Conservation (phyloP, 2,113 vertebrate species). For the Rattus rattus region DNA sequence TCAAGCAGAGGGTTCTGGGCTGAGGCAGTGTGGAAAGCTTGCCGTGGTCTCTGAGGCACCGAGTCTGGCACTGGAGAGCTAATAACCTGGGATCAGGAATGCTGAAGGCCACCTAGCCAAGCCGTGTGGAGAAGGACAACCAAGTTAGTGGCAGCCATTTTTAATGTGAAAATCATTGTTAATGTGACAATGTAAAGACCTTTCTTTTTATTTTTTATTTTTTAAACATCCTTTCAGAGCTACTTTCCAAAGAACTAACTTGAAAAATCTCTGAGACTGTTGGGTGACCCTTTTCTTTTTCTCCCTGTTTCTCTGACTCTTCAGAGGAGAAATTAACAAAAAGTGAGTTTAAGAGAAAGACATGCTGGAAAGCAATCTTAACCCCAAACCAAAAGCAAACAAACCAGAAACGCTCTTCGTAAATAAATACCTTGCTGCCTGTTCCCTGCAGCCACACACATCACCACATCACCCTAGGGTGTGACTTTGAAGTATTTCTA, state of each 20-base stretch:
- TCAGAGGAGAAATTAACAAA: conserved; percentile 35
- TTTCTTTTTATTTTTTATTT: background rate
- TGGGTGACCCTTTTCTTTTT: background rate
- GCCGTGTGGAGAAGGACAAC: background rate
- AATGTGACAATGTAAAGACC: background rate
- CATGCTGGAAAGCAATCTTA: background rate
- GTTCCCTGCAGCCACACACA: background rate
- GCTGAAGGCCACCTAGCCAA: no score
- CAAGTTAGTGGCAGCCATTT: background rate
- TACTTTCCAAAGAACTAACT: conserved; percentile 4
- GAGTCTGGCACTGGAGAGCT: background rate
- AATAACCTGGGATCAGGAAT: background rate
- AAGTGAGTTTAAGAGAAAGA: background rate
- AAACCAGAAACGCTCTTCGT: background rate
- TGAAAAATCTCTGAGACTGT: background rate
- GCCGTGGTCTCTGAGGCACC: rapidly evolving
- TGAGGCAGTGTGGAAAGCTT: rapidly evolving
- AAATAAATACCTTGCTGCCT: background rate
- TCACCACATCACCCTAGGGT: background rate
- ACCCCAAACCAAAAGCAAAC: background rate
- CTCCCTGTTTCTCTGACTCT: background rate
- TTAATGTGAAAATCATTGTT: background rate
- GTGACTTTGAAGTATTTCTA: background rate
- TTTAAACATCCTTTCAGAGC: background rate
- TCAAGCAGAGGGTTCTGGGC: background rate